phyloP scores from a whole-genome alignment of 2,888 invertebrate genomes.

The Serripes groenlandicus region DNA sequence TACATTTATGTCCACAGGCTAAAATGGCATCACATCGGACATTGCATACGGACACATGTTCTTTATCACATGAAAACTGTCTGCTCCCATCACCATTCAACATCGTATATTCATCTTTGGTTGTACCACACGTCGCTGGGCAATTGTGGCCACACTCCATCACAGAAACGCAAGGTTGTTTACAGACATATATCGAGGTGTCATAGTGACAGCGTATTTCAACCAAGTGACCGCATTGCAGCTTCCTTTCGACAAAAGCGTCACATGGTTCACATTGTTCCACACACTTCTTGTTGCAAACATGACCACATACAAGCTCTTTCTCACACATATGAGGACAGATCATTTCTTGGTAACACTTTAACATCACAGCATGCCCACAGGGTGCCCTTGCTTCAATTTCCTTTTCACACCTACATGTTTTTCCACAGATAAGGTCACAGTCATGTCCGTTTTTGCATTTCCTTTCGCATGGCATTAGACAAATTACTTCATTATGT shows the following conservation, averaged over 20 bases:
- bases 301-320: slow-evolving; percentile 70
- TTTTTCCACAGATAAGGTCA: slow-evolving; percentile 79
- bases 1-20: slow-evolving; percentile 67
- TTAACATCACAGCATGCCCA: slow-evolving; percentile 46
- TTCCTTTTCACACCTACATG: slow-evolving; percentile 51
- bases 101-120: neutral
- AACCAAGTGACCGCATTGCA: slow-evolving; percentile 30
- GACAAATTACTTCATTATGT: slow-evolving; percentile 21
- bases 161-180: neutral
- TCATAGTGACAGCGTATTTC: slow-evolving; percentile 10
- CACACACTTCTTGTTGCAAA: slow-evolving; percentile 17
- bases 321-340: slow-evolving; percentile 66
- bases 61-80: neutral
- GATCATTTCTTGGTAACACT: slow-evolving; percentile 22
- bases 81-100: neutral
- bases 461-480: slow-evolving; percentile 33
- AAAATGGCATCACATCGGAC: neutral
- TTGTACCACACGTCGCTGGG: slow-evolving; percentile 10
- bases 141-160: slow-evolving; percentile 46
- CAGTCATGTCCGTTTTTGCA: slow-evolving; percentile 54
- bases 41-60: neutral
- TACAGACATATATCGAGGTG: neutral
- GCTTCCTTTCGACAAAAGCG: neutral
- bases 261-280: slow-evolving; percentile 10
- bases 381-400: slow-evolving; percentile 19